Evolutionary conservation across 2,113 vertebrate species (phyloP), one percentile per base, ranked within the genome.

Genomic region (Glaucidium brasilianum): DNA sequence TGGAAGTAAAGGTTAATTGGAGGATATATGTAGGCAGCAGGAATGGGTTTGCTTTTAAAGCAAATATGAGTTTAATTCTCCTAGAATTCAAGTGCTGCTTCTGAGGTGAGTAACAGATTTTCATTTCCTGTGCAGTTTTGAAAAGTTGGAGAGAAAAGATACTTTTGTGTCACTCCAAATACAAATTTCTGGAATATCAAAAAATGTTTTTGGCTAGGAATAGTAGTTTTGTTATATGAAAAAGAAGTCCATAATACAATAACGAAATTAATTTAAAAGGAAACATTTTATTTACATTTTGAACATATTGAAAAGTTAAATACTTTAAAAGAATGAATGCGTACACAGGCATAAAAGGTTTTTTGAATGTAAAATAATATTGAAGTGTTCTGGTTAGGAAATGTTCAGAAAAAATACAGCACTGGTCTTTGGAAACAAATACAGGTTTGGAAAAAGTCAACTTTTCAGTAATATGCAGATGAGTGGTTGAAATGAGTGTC

Each of bases 11-110:
- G 43, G 20, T 92, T 96, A 86, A 90, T 94, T 95, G 92, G 56
- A 90, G 55, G 64, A 80, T 90, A 95, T 95, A 67, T 96, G 92
- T 94, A 92, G 90, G 90, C 82, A 86, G 64, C n/a, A 79, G 34
- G 30, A 81, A 80, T 64, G 47, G 13, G 45, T 92, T 94, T 95
- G 69, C 73, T 97, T 94, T 93, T 90, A 92, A 78, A 80, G 59
- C 60, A 83, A 81, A 34, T 26, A 87, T 87, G 47, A 85, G 79
- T 66, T 91, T 69, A 79, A 90, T 85, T 90, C 35, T 81, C n/a
- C 20, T 63, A 25, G 80, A 91, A 75, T 18, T 64, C 7, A 2
- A 92, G 69, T 84, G 25, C n/a, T 94, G 2, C 47, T 75, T 92
- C 53, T 63, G 60, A 80, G 47, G 18, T 41, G 35, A 92, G 49